phyloP scores from a whole-genome alignment of 1,140 invertebrate genomes.

The Acromyrmex charruanus region DNA sequence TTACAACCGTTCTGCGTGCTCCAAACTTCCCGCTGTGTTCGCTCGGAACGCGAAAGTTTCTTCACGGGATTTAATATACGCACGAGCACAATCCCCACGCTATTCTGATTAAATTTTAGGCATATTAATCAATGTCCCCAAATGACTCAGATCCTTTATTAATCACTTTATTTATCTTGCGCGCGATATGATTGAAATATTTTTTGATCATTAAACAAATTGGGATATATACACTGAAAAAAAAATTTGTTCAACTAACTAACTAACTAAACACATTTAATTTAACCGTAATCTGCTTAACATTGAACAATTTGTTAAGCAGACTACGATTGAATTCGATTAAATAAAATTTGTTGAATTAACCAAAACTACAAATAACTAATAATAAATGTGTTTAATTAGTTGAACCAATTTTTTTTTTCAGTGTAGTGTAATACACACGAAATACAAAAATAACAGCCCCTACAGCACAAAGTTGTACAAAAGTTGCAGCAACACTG shows the following conservation, averaged over 20 bases:
- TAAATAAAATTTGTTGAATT: no score
- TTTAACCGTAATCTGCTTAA: no score
- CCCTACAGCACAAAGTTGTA: no score
- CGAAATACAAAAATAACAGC: not conserved
- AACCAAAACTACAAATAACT: no score
- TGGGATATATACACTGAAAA: not conserved
- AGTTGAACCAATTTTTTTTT: no score
- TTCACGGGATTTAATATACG: slow-evolving; percentile 57
- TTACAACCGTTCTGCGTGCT: slow-evolving; percentile 1
- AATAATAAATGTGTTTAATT: no score
- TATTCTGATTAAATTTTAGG: slow-evolving; percentile 55
- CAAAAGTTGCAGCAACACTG: no score
- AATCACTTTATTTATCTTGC: slow-evolving; percentile 18
- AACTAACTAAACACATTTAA: no score
- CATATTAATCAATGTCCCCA: slow-evolving; percentile 58
- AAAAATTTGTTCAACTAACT: no score
- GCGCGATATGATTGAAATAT: not conserved
- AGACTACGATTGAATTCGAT: no score
- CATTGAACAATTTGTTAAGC: no score
- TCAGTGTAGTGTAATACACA: no score
- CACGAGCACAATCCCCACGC: slow-evolving; percentile 25
- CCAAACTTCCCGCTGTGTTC: slow-evolving; percentile 14
- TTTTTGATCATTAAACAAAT: not conserved
- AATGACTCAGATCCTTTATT: not conserved
- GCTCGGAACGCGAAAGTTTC: slow-evolving; percentile 35